phyloP scores from a whole-genome alignment of 2,113 vertebrate species.

The Sapajus apella region DNA sequence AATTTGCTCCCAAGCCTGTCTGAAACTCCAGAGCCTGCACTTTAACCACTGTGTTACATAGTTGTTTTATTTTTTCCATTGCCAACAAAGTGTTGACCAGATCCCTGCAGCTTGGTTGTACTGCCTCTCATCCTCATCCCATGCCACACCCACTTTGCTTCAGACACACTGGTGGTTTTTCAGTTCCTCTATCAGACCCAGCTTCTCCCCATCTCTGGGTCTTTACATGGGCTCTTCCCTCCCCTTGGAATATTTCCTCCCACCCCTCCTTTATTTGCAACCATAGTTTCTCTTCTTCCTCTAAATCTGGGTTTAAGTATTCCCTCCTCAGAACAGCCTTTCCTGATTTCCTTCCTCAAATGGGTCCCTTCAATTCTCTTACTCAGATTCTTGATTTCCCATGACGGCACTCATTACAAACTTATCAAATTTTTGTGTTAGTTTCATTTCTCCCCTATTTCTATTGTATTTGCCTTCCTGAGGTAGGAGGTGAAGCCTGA shows the following conservation, averaged over 20 bases:
- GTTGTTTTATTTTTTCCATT: not conserved
- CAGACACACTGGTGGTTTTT: not conserved
- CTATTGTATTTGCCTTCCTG: not conserved
- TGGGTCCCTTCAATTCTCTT: not conserved
- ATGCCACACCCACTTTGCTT: accelerated
- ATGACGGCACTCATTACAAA: not conserved
- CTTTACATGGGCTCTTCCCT: not conserved
- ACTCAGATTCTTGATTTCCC: not conserved
- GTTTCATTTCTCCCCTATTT: not conserved
- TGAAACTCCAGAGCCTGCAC: not conserved
- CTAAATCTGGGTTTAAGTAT: not conserved
- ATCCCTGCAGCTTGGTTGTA: too few species aligned
- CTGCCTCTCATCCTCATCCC: not conserved
- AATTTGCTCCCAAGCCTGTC: not conserved
- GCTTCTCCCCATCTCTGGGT: not conserved
- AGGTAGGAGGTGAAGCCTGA: too few species aligned
- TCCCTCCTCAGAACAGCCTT: not conserved
- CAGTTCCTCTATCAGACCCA: not conserved
- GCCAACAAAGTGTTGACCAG: not conserved
- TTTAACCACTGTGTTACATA: not conserved
- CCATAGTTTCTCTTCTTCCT: not conserved
- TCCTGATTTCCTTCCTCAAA: not conserved
- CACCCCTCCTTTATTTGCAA: not conserved
- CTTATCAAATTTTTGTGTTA: not conserved
- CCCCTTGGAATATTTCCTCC: not conserved